Conservation (phyloP, 2,888 invertebrate genomes). For the Venusia cambrica region DNA sequence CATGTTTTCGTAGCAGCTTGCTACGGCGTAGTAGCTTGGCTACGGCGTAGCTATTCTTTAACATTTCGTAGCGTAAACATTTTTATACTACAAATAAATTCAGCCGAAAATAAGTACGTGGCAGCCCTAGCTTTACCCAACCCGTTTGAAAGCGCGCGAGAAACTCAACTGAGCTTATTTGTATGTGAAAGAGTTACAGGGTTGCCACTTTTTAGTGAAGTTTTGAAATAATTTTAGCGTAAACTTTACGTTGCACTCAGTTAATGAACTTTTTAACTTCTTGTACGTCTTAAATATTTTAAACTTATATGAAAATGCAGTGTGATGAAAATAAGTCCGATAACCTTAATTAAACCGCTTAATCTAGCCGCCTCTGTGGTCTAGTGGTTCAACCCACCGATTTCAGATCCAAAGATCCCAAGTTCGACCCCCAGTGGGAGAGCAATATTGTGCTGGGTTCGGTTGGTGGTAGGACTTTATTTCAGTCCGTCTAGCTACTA, state of each 20-base stretch:
- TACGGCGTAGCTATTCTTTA: slow-evolving; percentile 1
- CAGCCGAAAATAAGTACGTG: neutral
- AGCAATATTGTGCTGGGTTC: no score
- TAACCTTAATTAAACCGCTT: no score
- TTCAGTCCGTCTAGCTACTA: no score
- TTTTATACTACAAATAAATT: no score
- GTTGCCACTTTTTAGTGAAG: slow-evolving; percentile 9
- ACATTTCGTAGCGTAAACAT: neutral
- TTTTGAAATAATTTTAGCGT: slow-evolving; percentile 8
- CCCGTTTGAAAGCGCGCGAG: slow-evolving; percentile 5
- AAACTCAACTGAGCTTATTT: slow-evolving; percentile 6
- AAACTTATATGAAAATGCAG: slow-evolving; percentile 1
- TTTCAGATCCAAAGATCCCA: no score
- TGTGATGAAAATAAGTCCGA: neutral
- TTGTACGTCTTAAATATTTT: neutral
- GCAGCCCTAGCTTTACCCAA: slow-evolving; percentile 3
- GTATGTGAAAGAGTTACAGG: slow-evolving; percentile 11
- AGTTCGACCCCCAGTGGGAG: no score
- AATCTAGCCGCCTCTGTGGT: neutral
- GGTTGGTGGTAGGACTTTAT: no score
- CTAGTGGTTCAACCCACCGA: neutral
- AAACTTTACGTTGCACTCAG: slow-evolving; percentile 7
- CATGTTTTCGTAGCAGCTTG: no score
- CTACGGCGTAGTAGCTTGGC: no score
- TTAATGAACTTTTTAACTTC: slow-evolving; percentile 2